Conservation (phyloP, 92 coral and sea anemone species). For the Porites evermanni region DNA sequence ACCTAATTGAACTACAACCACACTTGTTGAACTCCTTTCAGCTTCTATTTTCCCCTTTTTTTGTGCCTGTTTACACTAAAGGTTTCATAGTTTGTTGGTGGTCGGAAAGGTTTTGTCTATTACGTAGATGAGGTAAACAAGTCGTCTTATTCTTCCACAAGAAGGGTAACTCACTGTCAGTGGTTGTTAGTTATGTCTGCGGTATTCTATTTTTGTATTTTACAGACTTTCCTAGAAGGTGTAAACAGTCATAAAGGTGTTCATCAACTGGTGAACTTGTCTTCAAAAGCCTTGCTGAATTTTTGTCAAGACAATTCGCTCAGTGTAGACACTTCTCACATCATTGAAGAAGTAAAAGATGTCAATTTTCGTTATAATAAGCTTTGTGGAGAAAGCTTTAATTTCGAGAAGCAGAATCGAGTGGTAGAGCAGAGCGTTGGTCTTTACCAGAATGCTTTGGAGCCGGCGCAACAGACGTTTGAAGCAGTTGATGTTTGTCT, state of each 20-base stretch:
- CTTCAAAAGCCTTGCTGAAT: slow-evolving; percentile 66
- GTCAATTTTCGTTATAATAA: slow-evolving; percentile 86
- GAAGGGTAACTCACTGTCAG: background rate
- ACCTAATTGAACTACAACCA: no score
- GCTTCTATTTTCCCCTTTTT: no score
- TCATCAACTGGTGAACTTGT: slow-evolving; percentile 66
- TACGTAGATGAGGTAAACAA: no score
- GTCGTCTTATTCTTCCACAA: no score
- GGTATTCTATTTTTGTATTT: background rate
- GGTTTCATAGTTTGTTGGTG: no score
- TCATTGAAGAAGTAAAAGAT: slow-evolving; percentile 81
- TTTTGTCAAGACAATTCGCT: slow-evolving; percentile 68
- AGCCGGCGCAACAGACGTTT: slow-evolving; percentile 83
- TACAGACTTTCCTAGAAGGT: slow-evolving; percentile 75
- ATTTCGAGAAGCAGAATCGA: slow-evolving; percentile 78
- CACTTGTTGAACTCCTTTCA: no score
- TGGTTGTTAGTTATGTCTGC: background rate
- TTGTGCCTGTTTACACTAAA: no score
- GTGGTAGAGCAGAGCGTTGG: slow-evolving; percentile 77
- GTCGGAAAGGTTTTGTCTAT: no score
- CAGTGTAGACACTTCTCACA: slow-evolving; percentile 70
- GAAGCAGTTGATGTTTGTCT: slow-evolving; percentile 75
- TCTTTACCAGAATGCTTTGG: slow-evolving; percentile 82
- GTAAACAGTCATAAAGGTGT: slow-evolving; percentile 70
- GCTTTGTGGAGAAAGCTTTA: slow-evolving; percentile 79